phyloP scores from a whole-genome alignment of 1,140 invertebrate genomes.

The Dinoponera quadriceps region DNA sequence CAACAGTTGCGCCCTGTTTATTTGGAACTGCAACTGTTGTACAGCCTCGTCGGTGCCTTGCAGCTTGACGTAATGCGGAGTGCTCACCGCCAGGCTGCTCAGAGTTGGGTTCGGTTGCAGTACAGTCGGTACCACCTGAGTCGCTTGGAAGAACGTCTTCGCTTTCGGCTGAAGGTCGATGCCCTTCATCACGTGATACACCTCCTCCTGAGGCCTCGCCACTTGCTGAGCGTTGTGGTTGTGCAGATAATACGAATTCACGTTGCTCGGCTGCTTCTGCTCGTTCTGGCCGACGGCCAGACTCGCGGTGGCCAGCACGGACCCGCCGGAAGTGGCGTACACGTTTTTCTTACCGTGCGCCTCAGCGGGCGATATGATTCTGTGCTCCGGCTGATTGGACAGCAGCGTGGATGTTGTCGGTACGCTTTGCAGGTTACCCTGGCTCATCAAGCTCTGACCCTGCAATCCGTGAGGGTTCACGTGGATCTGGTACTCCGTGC shows the following conservation, averaged over 20 bases:
- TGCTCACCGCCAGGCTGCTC: slow-evolving; percentile 36
- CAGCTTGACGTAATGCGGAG: slow-evolving; percentile 70
- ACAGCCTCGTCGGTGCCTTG: slow-evolving; percentile 75
- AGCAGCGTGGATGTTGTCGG: slow-evolving; percentile 51
- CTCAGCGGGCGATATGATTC: slow-evolving; percentile 21
- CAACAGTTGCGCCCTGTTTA: slow-evolving; percentile 72
- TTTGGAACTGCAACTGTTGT: slow-evolving; percentile 78
- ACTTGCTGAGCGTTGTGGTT: slow-evolving; percentile 56
- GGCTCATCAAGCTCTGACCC: slow-evolving; percentile 69
- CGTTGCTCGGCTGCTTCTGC: slow-evolving; percentile 57
- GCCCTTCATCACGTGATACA: slow-evolving; percentile 69
- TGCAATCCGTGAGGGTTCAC: slow-evolving; percentile 75
- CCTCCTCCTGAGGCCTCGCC: slow-evolving; percentile 18
- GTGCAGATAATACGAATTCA: slow-evolving; percentile 56
- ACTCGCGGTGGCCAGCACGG: slow-evolving; percentile 76
- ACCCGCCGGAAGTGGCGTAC: slow-evolving; percentile 39
- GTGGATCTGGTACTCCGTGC: slow-evolving; percentile 71
- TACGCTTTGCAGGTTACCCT: slow-evolving; percentile 41
- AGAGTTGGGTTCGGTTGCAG: slow-evolving; percentile 74
- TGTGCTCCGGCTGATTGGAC: slow-evolving; percentile 45
- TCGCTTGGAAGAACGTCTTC: slow-evolving; percentile 75
- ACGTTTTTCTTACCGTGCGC: slow-evolving; percentile 62
- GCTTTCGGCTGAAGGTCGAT: slow-evolving; percentile 60
- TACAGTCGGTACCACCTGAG: slow-evolving; percentile 77
- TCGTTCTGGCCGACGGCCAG: slow-evolving; percentile 69